Conservation (phyloP, 2,113 vertebrate genomes). For the Hypocryptadius cinnamomeus region DNA sequence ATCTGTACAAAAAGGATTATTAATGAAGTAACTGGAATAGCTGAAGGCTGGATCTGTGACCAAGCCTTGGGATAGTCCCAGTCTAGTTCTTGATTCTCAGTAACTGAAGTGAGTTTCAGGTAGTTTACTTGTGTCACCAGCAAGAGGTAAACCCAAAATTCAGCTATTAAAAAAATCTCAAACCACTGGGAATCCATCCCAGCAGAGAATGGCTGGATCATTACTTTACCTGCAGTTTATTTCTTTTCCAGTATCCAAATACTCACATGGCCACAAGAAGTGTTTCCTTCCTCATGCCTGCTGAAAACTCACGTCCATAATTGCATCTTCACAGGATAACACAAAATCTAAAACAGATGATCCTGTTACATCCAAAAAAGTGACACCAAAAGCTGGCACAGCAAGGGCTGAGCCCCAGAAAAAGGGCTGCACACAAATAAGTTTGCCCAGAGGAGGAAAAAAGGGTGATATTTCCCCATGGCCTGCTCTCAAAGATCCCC, state of each 20-base stretch:
- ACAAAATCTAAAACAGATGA: not conserved
- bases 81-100: not conserved
- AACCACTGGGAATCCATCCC: not conserved
- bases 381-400: too few relatives aligned
- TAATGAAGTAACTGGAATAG: not conserved
- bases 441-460: not conserved
- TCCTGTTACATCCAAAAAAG: too few relatives aligned
- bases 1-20: not conserved
- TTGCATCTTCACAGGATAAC: too few relatives aligned
- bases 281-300: not conserved
- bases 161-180: not conserved
- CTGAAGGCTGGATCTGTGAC: not conserved
- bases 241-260: not conserved
- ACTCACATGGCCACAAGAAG: not conserved
- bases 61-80: not conserved
- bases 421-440: not conserved
- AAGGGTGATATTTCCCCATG: not conserved
- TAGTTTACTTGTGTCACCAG: not conserved
- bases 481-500: not conserved
- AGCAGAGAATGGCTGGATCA: not conserved
- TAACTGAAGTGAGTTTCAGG: not conserved
- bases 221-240: not conserved
- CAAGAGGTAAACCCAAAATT: not conserved
- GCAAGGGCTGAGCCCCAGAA: not conserved
- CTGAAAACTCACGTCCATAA: fast-evolving